These are phyloP conservation scores for Amphilophus citrinellus DNA, from an alignment of 2,113 vertebrate species.

Conservation along the genomic window DNA sequence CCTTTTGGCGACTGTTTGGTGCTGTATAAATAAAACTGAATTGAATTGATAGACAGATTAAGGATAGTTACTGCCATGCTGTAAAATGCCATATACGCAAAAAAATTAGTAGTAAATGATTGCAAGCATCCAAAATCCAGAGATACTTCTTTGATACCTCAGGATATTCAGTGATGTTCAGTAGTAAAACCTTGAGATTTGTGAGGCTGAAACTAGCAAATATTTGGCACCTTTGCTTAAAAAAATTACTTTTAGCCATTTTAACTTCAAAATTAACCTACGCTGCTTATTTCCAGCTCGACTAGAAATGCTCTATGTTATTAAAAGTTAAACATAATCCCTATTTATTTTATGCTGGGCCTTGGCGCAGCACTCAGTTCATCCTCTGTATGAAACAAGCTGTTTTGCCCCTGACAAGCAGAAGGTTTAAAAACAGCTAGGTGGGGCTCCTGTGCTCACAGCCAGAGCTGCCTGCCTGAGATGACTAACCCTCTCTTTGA, in stretches of 20 bases:
- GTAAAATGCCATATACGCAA: neutral
- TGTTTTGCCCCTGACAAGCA: neutral
- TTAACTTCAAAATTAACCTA: neutral
- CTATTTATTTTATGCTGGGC: neutral
- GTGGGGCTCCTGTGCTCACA: no score
- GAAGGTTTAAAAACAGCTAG: neutral
- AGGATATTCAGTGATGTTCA: neutral
- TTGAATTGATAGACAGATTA: neutral
- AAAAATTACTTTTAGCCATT: neutral
- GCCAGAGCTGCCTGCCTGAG: no score
- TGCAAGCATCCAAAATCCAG: neutral
- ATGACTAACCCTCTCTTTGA: no score
- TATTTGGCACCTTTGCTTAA: no score
- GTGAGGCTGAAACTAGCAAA: no score
- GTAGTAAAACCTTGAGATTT: no score
- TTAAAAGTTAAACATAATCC: neutral
- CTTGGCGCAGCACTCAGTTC: neutral
- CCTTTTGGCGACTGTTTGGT: no score
- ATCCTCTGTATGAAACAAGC: neutral
- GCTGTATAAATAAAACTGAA: no score
- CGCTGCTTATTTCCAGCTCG: neutral
- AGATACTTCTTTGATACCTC: neutral
- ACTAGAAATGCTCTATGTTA: neutral
- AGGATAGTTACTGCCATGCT: neutral
- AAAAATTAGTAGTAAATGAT: neutral